Percentiles rank a stretch among this genome's conserved stretches.
Conservation (phyloP, 1,140 invertebrate genomes). For the Adoxophyes honmai region DNA sequence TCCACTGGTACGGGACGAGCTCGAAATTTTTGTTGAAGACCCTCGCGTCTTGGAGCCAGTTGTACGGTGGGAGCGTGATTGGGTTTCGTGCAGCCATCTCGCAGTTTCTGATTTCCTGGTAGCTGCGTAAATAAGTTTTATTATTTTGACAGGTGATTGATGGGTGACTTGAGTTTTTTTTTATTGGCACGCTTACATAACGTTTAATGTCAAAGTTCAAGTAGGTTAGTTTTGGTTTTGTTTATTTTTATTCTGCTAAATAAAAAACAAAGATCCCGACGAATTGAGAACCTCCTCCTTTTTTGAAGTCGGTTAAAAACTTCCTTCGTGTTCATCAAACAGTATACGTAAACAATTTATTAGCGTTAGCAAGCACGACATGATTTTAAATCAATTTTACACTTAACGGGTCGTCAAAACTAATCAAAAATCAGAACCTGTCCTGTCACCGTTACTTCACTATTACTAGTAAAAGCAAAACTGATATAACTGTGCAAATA, state of each 20-base stretch:
- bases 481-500: background rate
- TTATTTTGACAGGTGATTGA: slow-evolving; percentile 12
- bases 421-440: background rate
- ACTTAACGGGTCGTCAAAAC: background rate
- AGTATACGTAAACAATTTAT: too few relatives aligned
- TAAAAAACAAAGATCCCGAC: too few relatives aligned
- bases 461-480: background rate
- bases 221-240: too few relatives aligned
- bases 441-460: background rate
- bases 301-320: too few relatives aligned
- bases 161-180: background rate
- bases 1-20: slow-evolving; percentile 37
- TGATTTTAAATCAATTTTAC: background rate
- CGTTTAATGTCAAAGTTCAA: background rate
- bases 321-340: too few relatives aligned
- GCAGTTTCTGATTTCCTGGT: background rate
- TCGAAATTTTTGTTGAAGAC: slow-evolving; percentile 50
- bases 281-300: too few relatives aligned
- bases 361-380: too few relatives aligned
- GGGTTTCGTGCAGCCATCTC: background rate
- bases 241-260: too few relatives aligned
- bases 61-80: slow-evolving; percentile 28
- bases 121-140: background rate
- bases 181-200: too few relatives aligned
- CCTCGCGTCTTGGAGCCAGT: slow-evolving; percentile 46